phyloP scores from a whole-genome alignment of 2,888 invertebrate species.

The Tigriopus californicus region DNA sequence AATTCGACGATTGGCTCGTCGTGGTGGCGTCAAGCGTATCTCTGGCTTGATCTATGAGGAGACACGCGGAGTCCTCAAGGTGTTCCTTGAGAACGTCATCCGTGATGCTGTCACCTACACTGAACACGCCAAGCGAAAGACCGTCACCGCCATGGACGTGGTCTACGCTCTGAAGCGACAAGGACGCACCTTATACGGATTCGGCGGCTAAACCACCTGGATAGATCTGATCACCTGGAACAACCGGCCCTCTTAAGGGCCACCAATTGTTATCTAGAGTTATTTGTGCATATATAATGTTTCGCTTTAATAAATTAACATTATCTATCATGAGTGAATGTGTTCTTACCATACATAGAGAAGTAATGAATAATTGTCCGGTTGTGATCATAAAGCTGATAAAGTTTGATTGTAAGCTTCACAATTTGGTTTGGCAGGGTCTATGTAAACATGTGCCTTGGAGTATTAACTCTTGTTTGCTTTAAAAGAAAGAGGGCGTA shows the following conservation, averaged over 20 bases:
- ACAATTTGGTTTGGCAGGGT: too few species aligned
- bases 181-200: constrained; percentile 60
- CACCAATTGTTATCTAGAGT: constrained; percentile 17
- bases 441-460: too few species aligned
- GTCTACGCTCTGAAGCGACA: constrained; percentile 68
- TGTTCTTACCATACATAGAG: too few species aligned
- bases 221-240: background rate
- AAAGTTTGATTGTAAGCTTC: too few species aligned
- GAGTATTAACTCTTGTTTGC: too few species aligned
- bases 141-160: constrained; percentile 71
- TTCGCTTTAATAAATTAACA: too few species aligned
- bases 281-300: too few species aligned
- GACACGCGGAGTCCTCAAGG: constrained; percentile 54
- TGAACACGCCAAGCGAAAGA: constrained; percentile 69
- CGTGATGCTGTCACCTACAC: constrained; percentile 66
- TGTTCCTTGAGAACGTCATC: constrained; percentile 64
- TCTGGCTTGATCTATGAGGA: constrained; percentile 61
- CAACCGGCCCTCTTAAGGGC: constrained; percentile 17
- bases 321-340: too few species aligned
- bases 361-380: too few species aligned
- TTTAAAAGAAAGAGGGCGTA: too few species aligned
- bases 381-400: too few species aligned
- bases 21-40: constrained; percentile 39
- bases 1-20: constrained; percentile 49
- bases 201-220: constrained; percentile 37